Evolutionary conservation across 2,113 vertebrate genomes (phyloP), one percentile per base, ranked within the genome.

Genomic region (Smithornis capensis): DNA sequence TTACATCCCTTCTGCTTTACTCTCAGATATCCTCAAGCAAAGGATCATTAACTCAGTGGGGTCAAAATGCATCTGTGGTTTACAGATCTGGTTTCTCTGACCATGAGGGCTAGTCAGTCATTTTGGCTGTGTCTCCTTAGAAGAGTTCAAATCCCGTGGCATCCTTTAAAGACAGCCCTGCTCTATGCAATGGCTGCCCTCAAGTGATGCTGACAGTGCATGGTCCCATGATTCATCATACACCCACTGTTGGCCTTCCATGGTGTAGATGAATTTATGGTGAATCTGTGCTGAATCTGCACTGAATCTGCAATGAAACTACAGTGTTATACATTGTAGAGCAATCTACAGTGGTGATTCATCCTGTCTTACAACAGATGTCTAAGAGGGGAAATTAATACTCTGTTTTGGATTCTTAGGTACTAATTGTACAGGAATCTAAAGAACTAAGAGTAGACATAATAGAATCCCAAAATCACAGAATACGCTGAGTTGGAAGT

Each of bases 1-100:
- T 50, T 37, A 50, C 19, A 19, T 33, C 33, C 14, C 80, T 81
- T 77, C 69, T 77, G 28, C 44, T 85, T 91, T 75, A 45, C 12
- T 74, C 29, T 71, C 40, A 45, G 37, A 24, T 86, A 7, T 50
- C 50, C 23, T 75, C 10, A 76, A 24, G 33, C 12, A 71, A 70
- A 78, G 12, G 35, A 52, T 53, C 0, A 0, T 40, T 37, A 64
- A 1, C 6, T 68, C 44, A 4, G 1, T 37, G 31, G 57, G 0
- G 0, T 52, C 40, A 71, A 37, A 65, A 64, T 37, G 7, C 31
- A 78, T 68, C 19, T 44, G 24, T 50, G 31, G 5, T 40, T 49
- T 23, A 75, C 9, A 55, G 65, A 42, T 37, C 24, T 57, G 40
- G 3, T 24, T 83, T 15, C 42, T 78, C 37, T 81, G 47, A 19